phyloP scores from a whole-genome alignment of 2,888 invertebrate genomes.

The Exocentrus adspersus region DNA sequence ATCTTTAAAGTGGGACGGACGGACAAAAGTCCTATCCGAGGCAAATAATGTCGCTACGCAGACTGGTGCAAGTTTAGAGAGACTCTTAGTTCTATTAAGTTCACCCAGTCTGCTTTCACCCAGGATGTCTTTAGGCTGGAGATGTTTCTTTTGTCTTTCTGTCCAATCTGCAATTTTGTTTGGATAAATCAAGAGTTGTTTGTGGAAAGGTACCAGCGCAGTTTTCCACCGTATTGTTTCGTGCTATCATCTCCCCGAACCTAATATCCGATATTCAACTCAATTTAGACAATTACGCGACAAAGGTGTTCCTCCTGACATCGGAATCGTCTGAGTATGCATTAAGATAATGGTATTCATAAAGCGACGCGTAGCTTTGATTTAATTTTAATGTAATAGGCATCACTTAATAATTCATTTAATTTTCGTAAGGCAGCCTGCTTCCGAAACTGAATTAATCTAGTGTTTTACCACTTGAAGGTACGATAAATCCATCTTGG shows the following conservation, averaged over 20 bases:
- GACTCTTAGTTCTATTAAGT: too few relatives aligned
- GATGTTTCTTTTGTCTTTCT: too few relatives aligned
- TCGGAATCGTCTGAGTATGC: conserved; percentile 19
- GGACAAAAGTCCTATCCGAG: too few relatives aligned
- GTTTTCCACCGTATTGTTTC: neutral
- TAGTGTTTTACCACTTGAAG: neutral
- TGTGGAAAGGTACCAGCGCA: too few relatives aligned
- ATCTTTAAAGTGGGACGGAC: too few relatives aligned
- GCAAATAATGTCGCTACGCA: too few relatives aligned
- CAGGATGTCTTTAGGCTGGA: too few relatives aligned
- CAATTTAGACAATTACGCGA: conserved; percentile 42
- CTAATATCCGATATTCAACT: conserved; percentile 46
- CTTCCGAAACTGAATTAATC: conserved; percentile 3
- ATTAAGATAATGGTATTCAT: conserved; percentile 20
- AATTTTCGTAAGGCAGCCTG: conserved; percentile 4
- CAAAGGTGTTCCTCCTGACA: conserved; percentile 38
- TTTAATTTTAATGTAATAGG: conserved; percentile 12
- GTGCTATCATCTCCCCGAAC: conserved; percentile 12
- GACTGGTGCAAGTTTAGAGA: too few relatives aligned
- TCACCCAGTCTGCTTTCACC: too few relatives aligned
- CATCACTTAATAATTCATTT: conserved; percentile 10
- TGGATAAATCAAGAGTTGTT: too few relatives aligned
- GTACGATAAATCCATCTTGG: neutral
- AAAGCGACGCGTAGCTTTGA: conserved; percentile 18
- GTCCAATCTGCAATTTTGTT: too few relatives aligned